These are phyloP conservation scores for Tetragonisca angustula DNA, from an alignment of 2,888 invertebrate genomes.

Conservation along the genomic window DNA sequence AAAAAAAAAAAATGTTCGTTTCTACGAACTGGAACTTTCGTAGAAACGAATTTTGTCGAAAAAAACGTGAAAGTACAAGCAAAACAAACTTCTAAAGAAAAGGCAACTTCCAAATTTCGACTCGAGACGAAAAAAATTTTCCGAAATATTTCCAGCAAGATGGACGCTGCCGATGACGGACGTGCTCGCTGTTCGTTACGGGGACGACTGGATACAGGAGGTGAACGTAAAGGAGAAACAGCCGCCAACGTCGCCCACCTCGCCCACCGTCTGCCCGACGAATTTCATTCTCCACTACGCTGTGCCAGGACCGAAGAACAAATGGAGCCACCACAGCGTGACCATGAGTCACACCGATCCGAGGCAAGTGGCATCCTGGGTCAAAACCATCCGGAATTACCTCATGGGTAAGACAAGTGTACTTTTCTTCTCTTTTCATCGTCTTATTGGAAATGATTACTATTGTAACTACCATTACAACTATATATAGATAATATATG, in stretches of 20 bases:
- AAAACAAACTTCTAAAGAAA: too few relatives aligned
- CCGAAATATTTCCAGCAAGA: slow-evolving; percentile 82
- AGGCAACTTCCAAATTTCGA: too few relatives aligned
- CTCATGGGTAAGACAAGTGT: slow-evolving; percentile 80
- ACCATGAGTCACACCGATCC: slow-evolving; percentile 87
- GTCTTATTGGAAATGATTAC: neutral
- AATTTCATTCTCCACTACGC: slow-evolving; percentile 88
- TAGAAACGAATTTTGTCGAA: neutral
- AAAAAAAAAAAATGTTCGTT: too few relatives aligned
- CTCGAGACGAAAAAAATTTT: neutral
- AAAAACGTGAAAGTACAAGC: too few relatives aligned
- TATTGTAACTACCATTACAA: too few relatives aligned
- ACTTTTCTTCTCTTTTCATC: too few relatives aligned
- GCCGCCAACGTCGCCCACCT: slow-evolving; percentile 65
- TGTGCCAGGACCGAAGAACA: slow-evolving; percentile 85
- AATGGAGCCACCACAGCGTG: slow-evolving; percentile 86
- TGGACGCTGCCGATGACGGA: slow-evolving; percentile 86
- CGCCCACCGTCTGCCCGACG: slow-evolving; percentile 79
- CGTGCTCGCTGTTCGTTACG: slow-evolving; percentile 85
- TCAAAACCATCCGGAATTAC: slow-evolving; percentile 86
- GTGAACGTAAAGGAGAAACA: slow-evolving; percentile 78
- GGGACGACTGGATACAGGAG: slow-evolving; percentile 82
- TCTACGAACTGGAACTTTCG: too few relatives aligned
- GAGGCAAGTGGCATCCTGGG: slow-evolving; percentile 87
- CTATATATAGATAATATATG: too few relatives aligned